These are phyloP conservation scores for Lepilemur septentrionalis DNA, from an alignment of 2,797 vertebrate genomes.

Conservation along the genomic window DNA sequence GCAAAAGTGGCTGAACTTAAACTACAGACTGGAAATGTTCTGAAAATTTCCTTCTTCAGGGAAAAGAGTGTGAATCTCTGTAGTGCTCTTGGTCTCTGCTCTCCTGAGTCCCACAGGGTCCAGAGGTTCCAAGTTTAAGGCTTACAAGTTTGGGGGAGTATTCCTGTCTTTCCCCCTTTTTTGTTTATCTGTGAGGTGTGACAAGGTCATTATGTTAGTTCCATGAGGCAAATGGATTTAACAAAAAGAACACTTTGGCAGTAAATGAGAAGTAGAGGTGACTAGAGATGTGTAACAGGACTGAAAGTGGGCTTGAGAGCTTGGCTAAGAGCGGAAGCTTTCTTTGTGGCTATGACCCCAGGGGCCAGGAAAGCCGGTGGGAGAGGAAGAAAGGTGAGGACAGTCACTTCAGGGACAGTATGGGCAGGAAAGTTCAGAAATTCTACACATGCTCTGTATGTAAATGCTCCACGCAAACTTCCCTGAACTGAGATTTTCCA, in stretches of 20 bases:
- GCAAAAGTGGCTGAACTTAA: background rate
- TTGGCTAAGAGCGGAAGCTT: background rate
- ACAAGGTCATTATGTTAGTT: background rate
- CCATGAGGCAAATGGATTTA: background rate
- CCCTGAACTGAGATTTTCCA: background rate
- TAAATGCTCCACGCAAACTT: background rate
- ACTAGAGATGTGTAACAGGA: background rate
- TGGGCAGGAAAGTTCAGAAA: background rate
- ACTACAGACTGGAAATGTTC: background rate
- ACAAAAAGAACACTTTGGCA: background rate
- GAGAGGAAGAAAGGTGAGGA: background rate
- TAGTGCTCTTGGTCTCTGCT: background rate
- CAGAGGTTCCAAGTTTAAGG: background rate
- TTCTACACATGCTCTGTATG: background rate
- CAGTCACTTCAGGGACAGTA: accelerated
- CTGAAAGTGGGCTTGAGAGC: background rate
- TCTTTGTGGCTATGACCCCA: background rate
- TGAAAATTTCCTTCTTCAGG: background rate
- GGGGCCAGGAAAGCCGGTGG: background rate
- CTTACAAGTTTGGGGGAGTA: too few species aligned
- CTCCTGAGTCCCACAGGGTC: background rate
- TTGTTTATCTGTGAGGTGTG: background rate
- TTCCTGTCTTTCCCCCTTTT: background rate
- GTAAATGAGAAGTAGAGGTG: background rate
- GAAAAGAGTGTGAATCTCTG: background rate